phyloP scores from a whole-genome alignment of 1,140 invertebrate genomes.

The Calephelis virginiensis region DNA sequence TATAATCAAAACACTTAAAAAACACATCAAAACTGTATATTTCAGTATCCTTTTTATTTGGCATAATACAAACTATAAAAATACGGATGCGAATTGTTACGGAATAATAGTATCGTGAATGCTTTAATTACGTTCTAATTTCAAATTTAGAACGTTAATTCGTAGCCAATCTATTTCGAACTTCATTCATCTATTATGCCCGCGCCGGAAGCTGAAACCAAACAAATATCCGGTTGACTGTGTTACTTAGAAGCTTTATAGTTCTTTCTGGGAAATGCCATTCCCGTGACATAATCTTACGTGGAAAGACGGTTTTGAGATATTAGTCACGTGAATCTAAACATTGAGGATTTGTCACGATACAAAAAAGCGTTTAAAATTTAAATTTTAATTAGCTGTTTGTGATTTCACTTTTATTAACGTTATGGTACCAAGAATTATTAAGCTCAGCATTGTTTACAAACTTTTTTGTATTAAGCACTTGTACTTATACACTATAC shows the following conservation, averaged over 20 bases:
- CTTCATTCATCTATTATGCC: constrained; percentile 6
- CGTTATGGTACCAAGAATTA: too few species aligned
- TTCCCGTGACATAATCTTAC: constrained; percentile 27
- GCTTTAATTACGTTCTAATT: constrained; percentile 10
- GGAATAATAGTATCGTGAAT: background rate
- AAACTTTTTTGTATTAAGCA: too few species aligned
- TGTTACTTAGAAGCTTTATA: constrained; percentile 17
- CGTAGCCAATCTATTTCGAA: constrained; percentile 3
- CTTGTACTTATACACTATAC: too few species aligned
- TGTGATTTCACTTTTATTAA: too few species aligned
- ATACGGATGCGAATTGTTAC: too few species aligned
- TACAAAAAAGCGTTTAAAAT: too few species aligned
- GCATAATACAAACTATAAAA: too few species aligned
- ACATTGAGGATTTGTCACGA: background rate
- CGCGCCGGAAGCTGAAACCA: constrained; percentile 23
- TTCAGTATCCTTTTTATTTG: too few species aligned
- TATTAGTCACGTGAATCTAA: background rate
- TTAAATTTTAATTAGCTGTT: too few species aligned
- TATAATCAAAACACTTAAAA: too few species aligned
- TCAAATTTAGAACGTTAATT: constrained; percentile 7
- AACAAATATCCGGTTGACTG: constrained; percentile 22
- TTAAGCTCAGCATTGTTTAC: too few species aligned
- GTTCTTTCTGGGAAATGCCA: constrained; percentile 26
- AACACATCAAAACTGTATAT: too few species aligned
- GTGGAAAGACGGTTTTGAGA: constrained; percentile 19